Base-by-base conservation (phyloP, 2,888 invertebrate genomes). In the Agrotis segetum region DNA sequence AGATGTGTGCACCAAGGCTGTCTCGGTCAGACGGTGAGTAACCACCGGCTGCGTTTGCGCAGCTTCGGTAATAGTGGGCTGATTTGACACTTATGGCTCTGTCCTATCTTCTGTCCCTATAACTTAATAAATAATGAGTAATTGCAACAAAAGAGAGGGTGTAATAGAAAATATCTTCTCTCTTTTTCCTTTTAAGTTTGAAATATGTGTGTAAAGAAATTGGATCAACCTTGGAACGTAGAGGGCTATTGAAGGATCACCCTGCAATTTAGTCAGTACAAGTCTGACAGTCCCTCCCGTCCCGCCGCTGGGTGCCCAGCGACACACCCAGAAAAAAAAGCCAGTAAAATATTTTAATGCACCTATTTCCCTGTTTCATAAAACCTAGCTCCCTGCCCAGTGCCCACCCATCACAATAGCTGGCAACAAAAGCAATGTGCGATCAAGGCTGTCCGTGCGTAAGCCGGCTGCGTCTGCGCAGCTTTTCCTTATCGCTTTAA, bases 401-500 rank as follows among this genome's bases (percentile, higher is more conserved):
- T 55, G 44, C 55, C 19, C 11, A 58, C 52, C n/a, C 16, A n/a
- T 9, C 17, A 29, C 24, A 24, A 24, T 21, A 14, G 29, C 17
- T 71, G 67, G 67, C 55, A 80, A 78, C 65, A 70, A 76, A 67
- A 80, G 34, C 81, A 64, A 67, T 52, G 61, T 58, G 62, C 46
- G 52, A 13, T 67, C 82, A 82, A 82, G 82, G 83, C 53, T 77
- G 69, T 76, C 73, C 69, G 75, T 67, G 67, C 81, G 71, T 81
- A 77, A 62, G 84, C 77, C 82, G 77, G 78, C 77, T 84, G 81
- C 74, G 19, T 40, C 21, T 40, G 70, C 70, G 72, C 83, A 83
- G 79, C 87, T 87, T 87, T 87, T 86, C 86, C 85, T 83, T 72
- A 72, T 79, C 53, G 69, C 69, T 74, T 78, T 79, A 65, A 73